Evolutionary conservation across 2,888 invertebrate species (phyloP).

Genomic region (Drosophila lacicola): DNA sequence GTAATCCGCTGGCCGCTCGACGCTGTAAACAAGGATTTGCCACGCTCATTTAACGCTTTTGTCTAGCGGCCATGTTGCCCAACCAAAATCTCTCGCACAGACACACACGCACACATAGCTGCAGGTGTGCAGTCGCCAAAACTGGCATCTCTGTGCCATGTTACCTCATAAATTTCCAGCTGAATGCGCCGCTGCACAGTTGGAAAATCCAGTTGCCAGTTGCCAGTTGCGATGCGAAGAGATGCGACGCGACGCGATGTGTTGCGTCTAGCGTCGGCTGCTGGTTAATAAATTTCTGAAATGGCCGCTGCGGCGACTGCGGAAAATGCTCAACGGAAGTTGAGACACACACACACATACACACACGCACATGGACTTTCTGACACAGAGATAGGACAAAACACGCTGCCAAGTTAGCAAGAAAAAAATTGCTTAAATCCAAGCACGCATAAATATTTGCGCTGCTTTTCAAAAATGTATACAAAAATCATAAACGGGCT

Average conservation of each 20-base stretch:
- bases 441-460: conserved; percentile 70
- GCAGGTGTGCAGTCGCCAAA: conserved; percentile 54
- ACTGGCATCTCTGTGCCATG: conserved; percentile 47
- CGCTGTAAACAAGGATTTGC: conserved; percentile 78
- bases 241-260: conserved; percentile 26
- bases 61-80: conserved; percentile 71
- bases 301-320: conserved; percentile 65
- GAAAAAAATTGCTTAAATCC: conserved; percentile 32
- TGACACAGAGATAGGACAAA: conserved; percentile 17
- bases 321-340: conserved; percentile 74
- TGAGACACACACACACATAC: conserved; percentile 23
- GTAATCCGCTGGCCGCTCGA: conserved; percentile 73
- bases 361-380: conserved; percentile 11
- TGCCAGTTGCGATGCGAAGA: conserved; percentile 29
- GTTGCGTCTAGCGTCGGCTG: conserved; percentile 35
- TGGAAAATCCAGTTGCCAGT: conserved; percentile 70
- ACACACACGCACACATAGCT: conserved; percentile 7
- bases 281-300: conserved; percentile 75
- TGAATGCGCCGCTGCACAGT: conserved; percentile 80
- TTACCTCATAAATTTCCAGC: conserved; percentile 81
- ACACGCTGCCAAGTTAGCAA: conserved; percentile 36
- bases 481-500: conserved; percentile 35
- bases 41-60: conserved; percentile 82
- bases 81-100: conserved; percentile 45
- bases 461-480: conserved; percentile 62